These are phyloP conservation scores for Harlomillsia oculata DNA, from an alignment of 1,140 invertebrate genomes.

Conservation along the genomic window DNA sequence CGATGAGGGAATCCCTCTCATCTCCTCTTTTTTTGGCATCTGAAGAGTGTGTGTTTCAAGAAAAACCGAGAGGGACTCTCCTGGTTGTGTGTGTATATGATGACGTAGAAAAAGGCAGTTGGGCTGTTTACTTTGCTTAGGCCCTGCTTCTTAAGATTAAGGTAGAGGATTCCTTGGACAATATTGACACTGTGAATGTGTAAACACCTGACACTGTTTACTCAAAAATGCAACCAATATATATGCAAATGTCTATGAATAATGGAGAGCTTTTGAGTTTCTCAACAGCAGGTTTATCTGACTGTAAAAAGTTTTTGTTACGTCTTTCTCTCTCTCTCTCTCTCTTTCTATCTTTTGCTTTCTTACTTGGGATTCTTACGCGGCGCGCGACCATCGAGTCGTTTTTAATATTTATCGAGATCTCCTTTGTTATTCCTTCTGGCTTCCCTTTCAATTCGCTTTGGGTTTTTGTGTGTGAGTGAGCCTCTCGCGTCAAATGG, in stretches of 20 bases:
- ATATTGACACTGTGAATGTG: slow-evolving; percentile 38
- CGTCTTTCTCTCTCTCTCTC: no score
- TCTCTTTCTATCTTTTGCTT: no score
- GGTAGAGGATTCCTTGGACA: slow-evolving; percentile 36
- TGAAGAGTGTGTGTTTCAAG: no score
- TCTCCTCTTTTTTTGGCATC: no score
- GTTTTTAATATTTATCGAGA: slow-evolving; percentile 37
- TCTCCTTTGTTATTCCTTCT: slow-evolving; percentile 37
- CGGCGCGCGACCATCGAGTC: slow-evolving; percentile 26
- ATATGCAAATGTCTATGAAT: slow-evolving; percentile 38
- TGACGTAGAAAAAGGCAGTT: slow-evolving; percentile 24
- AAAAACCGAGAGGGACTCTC: no score
- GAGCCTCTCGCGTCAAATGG: no score
- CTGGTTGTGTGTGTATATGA: slow-evolving; percentile 16
- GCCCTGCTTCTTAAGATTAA: slow-evolving; percentile 37
- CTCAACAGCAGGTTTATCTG: slow-evolving; percentile 35
- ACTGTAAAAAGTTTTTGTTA: slow-evolving; percentile 34
- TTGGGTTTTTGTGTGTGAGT: slow-evolving; percentile 18
- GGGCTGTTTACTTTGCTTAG: slow-evolving; percentile 33
- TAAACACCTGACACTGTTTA: slow-evolving; percentile 38
- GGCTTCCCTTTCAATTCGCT: slow-evolving; percentile 36
- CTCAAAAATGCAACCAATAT: slow-evolving; percentile 38
- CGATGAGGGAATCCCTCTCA: no score
- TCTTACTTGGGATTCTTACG: slow-evolving; percentile 11
- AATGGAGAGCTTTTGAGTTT: slow-evolving; percentile 36